Evolutionary conservation across 1,140 invertebrate species (phyloP), one percentile per base, ranked within the genome.

Genomic region (Zaprionus lachaisei): DNA sequence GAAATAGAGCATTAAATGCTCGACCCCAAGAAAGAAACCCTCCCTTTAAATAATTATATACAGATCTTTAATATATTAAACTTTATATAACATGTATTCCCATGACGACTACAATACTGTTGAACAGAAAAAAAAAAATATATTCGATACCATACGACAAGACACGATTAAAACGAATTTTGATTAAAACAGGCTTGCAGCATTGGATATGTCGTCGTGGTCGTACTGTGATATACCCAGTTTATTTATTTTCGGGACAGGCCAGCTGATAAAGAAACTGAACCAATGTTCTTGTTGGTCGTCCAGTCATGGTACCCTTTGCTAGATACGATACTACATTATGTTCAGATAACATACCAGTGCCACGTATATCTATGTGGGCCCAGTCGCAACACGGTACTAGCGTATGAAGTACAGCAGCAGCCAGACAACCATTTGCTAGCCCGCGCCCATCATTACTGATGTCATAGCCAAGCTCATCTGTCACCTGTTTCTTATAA

Each of bases 401-500:
- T 93, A 96, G 95, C 83, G 96, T 95, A 60, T 94, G 94, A 2
- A 96, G 93, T 69, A 96, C 95, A 2, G 95, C 95, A 5, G 96
- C 96, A 2, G 94, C 96, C 55, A 95, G 93, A 81, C 95, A 96
- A 1, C 95, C 93, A 44, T 94, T 94, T 31, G 94, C 94, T 41
- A 91, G 67, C 6, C 93, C 93, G 5, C 93, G 91, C 9, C 94
- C 95, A 66, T 95, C 92, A 82, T 96, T 96, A 82, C 94, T 94
- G 0, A 96, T 66, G 90, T 96, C 96, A 63, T 92, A 93, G 49
- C 92, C 92, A 6, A 79, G 63, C 12, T 92, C 73, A 4, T 81
- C 93, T 93, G 94, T 96, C 37, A 98, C 93, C 86, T 95, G 94
- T 55, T 95, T 95, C 4, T 95, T 95, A 83, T 96, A 98, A 79